Base-by-base conservation (phyloP, 2,113 vertebrate species). In the Lucifuga dentata region DNA sequence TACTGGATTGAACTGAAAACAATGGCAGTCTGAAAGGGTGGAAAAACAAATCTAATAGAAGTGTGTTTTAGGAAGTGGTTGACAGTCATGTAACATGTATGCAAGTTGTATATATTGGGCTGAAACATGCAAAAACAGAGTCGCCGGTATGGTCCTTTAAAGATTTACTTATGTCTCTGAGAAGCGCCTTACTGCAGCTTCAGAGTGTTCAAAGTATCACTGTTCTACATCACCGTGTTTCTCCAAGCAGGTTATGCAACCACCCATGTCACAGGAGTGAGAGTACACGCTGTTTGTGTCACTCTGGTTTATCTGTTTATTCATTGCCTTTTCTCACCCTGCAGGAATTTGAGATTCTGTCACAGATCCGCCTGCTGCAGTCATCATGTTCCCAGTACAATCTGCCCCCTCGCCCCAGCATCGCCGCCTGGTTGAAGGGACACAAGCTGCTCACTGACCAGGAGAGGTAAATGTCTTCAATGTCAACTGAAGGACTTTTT, bases 401-500 rank as follows among this genome's bases (percentile, higher is more conserved):
- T 40, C 86, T 96, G 62, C 88, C 82, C 0, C 77, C 88, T 9
- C 84, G 78, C 40, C 86, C 90, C 0, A 51, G 76, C 5, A 66
- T 97, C 46, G 51, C 83, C 12, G 71, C 84, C 1, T 93, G 94
- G 87, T 85, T 97, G 36, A 88, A 68, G 5, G 78, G 83, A 29
- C 83, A 93, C 59, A 81, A 58, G 21, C 81, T 91, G 56, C 92
- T 97, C 60, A 92, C 85, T 0, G 95, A 96, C 74, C 95, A 95
- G 69, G 91, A 96, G 90, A 96, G 96, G 96, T 96, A 67, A 29
- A n/a, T n/a, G n/a, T n/a, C n/a, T n/a, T n/a, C n/a, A n/a, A n/a
- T n/a, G n/a, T n/a, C n/a, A 84, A 44, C 17, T 17, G 5, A 5
- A 48, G 36, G 5, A 24, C 11, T 21, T 35, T 11, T 68, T 19